Conservation (phyloP, 92 coral and sea anemone species). For the Parazoanthus atlanticus region DNA sequence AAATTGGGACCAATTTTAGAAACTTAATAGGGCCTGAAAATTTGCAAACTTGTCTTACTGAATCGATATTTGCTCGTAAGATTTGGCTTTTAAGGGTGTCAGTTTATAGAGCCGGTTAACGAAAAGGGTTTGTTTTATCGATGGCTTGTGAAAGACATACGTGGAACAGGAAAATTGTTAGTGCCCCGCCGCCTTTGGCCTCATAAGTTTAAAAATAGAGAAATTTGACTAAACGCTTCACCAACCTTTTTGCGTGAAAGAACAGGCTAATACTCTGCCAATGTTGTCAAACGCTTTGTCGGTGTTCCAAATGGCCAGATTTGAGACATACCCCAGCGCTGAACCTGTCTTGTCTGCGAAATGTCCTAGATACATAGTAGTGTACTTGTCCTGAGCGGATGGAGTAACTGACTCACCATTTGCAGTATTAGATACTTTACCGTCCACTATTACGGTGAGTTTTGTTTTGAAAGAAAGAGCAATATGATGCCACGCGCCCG, state of each 20-base stretch:
- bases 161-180: no score
- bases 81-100: no score
- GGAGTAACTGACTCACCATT: not conserved
- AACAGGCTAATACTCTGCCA: constrained; percentile 8
- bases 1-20: no score
- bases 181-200: not conserved
- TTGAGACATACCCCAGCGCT: constrained; percentile 19
- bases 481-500: not conserved
- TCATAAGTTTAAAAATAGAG: not conserved
- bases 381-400: constrained; percentile 9
- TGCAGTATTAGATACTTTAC: not conserved
- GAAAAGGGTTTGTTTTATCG: no score
- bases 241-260: constrained; percentile 15
- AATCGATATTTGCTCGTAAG: no score
- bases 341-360: constrained; percentile 17
- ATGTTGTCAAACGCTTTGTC: constrained; percentile 21
- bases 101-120: no score
- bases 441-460: not conserved
- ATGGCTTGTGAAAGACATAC: no score
- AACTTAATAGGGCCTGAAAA: no score
- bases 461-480: not conserved
- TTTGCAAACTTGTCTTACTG: no score
- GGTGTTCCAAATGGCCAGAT: constrained; percentile 29
- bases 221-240: not conserved
- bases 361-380: constrained; percentile 15